Conservation (phyloP, 2,888 invertebrate genomes). For the Epinotia nisella region DNA sequence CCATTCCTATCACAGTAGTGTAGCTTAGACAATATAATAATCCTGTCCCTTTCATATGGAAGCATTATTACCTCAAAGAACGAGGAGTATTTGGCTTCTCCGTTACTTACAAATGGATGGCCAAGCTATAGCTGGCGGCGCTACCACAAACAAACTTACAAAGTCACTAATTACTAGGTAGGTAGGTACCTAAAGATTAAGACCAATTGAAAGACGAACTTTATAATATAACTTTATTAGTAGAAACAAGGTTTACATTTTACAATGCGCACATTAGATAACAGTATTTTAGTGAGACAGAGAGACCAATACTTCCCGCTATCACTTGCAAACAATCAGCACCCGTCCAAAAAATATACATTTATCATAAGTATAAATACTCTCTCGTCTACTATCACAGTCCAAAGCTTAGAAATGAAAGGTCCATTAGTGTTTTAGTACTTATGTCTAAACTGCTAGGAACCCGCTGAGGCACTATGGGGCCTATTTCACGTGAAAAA, state of each 20-base stretch:
- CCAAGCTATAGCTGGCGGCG: too few species aligned
- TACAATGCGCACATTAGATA: slow-evolving; percentile 54
- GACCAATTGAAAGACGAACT: slow-evolving; percentile 6
- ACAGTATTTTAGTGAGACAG: slow-evolving; percentile 55
- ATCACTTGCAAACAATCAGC: slow-evolving; percentile 57
- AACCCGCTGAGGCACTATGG: too few species aligned
- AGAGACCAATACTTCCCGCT: slow-evolving; percentile 55
- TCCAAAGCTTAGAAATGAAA: slow-evolving; percentile 66
- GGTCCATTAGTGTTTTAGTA: slow-evolving; percentile 2
- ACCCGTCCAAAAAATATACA: slow-evolving; percentile 61
- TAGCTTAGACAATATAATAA: too few species aligned
- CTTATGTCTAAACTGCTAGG: not conserved
- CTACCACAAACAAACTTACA: too few species aligned
- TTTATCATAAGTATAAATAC: slow-evolving; percentile 60
- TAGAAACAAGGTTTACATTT: slow-evolving; percentile 41
- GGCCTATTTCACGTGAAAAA: too few species aligned
- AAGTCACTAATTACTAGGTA: too few species aligned
- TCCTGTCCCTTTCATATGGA: too few species aligned
- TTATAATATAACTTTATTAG: slow-evolving; percentile 48
- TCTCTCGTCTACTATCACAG: slow-evolving; percentile 80
- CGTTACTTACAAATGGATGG: too few species aligned
- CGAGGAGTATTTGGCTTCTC: too few species aligned
- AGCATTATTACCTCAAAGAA: too few species aligned
- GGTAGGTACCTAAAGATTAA: too few species aligned
- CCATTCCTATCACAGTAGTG: too few species aligned